Conservation (phyloP, 2,888 invertebrate species). For the Erebia aethiops region DNA sequence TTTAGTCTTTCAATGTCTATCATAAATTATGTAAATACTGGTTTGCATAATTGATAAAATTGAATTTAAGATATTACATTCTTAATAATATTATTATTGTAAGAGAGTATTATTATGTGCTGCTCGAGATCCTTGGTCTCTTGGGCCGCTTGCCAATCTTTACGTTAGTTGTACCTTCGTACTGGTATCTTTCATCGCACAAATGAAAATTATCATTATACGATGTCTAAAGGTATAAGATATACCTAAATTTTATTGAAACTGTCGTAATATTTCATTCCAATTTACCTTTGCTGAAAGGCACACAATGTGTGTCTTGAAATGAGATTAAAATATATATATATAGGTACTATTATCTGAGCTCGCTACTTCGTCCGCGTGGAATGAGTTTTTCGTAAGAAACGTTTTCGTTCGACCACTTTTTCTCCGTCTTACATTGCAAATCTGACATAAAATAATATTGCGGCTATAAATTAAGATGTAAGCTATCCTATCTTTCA, state of each 20-base stretch:
- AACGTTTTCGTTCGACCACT: too few relatives aligned
- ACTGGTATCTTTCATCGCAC: conserved; percentile 29
- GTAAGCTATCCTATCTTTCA: too few relatives aligned
- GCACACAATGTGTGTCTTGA: background rate
- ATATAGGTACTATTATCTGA: too few relatives aligned
- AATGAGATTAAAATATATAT: background rate
- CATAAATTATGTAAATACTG: background rate
- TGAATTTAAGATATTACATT: background rate
- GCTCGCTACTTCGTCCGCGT: too few relatives aligned
- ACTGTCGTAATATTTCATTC: background rate
- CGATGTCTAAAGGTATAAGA: background rate
- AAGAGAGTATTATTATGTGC: conserved; percentile 1
- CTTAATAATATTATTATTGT: background rate
- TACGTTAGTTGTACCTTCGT: conserved; percentile 26
- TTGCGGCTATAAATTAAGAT: too few relatives aligned
- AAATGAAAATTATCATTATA: conserved; percentile 20
- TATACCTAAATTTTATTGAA: conserved; percentile 13
- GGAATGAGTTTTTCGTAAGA: too few relatives aligned
- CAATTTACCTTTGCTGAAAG: background rate
- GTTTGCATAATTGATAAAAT: background rate
- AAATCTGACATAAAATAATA: too few relatives aligned
- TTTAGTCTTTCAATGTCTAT: background rate
- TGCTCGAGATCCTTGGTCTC: conserved; percentile 38
- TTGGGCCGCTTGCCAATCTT: conserved; percentile 65
- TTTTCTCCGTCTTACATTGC: too few relatives aligned